Conservation (phyloP, 2,113 vertebrate genomes). For the Dipodomys merriami region DNA sequence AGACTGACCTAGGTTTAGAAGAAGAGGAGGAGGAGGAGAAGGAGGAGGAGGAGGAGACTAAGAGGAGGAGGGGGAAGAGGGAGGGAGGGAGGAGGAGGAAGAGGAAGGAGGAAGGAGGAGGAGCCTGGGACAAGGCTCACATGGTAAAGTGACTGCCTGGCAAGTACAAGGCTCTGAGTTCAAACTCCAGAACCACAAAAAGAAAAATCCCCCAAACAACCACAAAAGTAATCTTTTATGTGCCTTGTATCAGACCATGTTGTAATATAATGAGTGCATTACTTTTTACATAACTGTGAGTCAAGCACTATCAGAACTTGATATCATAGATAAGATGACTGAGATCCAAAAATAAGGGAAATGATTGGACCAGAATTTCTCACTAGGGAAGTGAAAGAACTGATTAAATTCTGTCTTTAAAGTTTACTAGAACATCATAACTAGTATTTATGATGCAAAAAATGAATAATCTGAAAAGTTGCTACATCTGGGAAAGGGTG, state of each 20-base stretch:
- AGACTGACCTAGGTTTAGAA: too few relatives aligned
- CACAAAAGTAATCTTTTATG: too few relatives aligned
- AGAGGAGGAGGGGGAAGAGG: too few relatives aligned
- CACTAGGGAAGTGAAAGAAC: background rate
- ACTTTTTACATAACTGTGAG: background rate
- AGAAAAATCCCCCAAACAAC: too few relatives aligned
- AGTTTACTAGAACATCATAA: background rate
- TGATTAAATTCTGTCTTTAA: background rate
- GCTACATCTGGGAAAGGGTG: background rate
- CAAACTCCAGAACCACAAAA: too few relatives aligned
- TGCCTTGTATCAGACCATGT: background rate
- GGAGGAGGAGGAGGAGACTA: too few relatives aligned
- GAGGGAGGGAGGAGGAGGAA: too few relatives aligned
- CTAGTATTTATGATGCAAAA: background rate
- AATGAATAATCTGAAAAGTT: background rate
- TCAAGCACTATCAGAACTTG: background rate
- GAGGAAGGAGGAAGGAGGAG: too few relatives aligned
- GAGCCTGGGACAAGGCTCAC: too few relatives aligned
- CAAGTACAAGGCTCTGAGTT: too few relatives aligned
- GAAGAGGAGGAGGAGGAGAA: too few relatives aligned
- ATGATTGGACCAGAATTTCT: background rate
- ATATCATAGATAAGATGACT: background rate
- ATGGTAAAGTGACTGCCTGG: too few relatives aligned
- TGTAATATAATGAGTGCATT: background rate
- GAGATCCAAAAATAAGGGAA: background rate